These are phyloP conservation scores for Coelinius sp. DNA, from an alignment of 2,888 invertebrate species.

Conservation along the genomic window DNA sequence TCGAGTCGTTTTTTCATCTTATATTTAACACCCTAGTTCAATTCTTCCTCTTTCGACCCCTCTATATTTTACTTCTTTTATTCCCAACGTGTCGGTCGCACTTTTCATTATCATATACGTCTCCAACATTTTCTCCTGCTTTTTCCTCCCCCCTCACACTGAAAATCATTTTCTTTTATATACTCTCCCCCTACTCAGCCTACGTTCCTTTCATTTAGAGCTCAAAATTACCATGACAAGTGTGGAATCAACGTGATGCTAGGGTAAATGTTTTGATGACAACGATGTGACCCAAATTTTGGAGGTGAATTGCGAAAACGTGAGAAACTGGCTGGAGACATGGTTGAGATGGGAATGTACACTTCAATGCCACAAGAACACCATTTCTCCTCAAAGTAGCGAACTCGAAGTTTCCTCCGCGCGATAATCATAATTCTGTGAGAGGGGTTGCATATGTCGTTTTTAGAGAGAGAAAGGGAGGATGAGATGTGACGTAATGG, in stretches of 20 bases:
- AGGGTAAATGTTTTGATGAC: conserved; percentile 15
- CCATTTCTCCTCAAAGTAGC: neutral
- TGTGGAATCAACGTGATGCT: conserved; percentile 25
- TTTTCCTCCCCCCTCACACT: neutral
- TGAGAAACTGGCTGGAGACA: neutral
- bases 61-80: neutral
- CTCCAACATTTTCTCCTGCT: neutral
- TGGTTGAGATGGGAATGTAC: neutral
- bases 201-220: neutral
- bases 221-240: conserved; percentile 6
- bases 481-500: neutral
- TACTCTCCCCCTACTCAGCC: neutral
- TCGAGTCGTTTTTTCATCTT: conserved; percentile 5
- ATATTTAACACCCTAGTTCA: neutral
- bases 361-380: neutral
- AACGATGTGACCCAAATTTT: conserved; percentile 18
- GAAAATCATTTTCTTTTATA: neutral
- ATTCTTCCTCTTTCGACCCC: conserved; percentile 23
- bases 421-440: conserved; percentile 29
- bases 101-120: conserved; percentile 29
- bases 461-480: neutral
- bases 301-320: neutral
- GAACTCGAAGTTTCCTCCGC: conserved; percentile 31
- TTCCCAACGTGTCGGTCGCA: neutral
- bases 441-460: conserved; percentile 30